Conservation (phyloP, 2,888 invertebrate species). For the Trissoscelio sp. region DNA sequence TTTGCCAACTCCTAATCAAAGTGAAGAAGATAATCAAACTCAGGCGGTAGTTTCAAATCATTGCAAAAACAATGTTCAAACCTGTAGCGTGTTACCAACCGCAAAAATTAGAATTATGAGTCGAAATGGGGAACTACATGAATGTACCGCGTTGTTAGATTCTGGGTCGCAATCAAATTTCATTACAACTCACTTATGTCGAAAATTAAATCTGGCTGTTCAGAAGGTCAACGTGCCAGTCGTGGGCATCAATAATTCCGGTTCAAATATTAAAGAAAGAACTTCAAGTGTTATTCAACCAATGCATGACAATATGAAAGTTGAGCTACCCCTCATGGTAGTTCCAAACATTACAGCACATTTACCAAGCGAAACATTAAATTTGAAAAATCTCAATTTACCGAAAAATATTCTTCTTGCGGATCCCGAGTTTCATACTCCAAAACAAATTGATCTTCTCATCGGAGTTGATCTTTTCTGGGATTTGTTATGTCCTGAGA, state of each 20-base stretch:
- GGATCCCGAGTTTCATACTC: constrained; percentile 16
- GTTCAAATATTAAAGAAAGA: neutral
- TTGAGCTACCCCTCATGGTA: neutral
- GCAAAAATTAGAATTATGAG: neutral
- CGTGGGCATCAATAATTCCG: neutral
- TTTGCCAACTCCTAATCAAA: neutral
- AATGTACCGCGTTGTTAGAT: neutral
- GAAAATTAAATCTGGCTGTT: neutral
- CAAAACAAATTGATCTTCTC: constrained; percentile 21
- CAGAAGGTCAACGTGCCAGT: neutral
- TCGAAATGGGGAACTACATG: neutral
- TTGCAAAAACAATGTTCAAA: neutral
- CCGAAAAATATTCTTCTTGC: constrained; percentile 15
- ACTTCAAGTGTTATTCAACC: neutral
- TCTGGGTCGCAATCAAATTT: neutral
- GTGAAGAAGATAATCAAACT: neutral
- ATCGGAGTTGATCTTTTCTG: constrained; percentile 41
- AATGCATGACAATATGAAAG: neutral
- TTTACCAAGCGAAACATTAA: neutral
- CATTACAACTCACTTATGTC: neutral
- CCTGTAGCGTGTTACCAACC: neutral
- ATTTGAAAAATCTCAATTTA: neutral
- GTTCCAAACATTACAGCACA: neutral
- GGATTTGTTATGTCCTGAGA: constrained; percentile 5
- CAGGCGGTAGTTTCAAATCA: neutral